Base-by-base conservation (phyloP, 2,113 vertebrate genomes). In the Apodemus speciosus region DNA sequence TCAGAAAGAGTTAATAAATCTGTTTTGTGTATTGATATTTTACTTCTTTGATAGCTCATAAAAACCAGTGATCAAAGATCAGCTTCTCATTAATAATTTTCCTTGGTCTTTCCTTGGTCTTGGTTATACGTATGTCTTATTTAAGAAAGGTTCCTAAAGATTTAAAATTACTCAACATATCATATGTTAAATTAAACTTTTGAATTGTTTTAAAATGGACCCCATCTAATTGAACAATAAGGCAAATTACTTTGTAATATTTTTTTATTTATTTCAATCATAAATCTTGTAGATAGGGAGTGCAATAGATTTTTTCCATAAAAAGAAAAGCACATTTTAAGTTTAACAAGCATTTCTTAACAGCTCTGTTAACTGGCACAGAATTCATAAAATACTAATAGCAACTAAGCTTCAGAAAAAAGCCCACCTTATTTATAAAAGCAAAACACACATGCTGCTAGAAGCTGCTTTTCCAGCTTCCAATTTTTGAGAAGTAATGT, bases 351-450 rank as follows among this genome's bases (percentile, higher is more conserved):
- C 21, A 64, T 77, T 92, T 68, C 25, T 69, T 83, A 73, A 76
- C 30, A 88, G 35, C 27, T 88, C 1, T 25, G 27, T n/a, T 73
- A 51, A 15, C 4, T 77, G 20, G 32, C 4, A 71, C 53, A 77
- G 8, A 38, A 69, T 2, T 84, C 21, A 69, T 58, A 76, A 66
- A 93, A 87, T 51, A 62, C 3, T 23, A 15, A 49, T 9, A 92
- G 46, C 32, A 86, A 81, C 23, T 40, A 56, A 89, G 18, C 83
- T 90, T 95, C 71, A 79, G 43, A 25, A 90, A 92, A 87, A 53
- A 2, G 51, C 15, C 5, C 4, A 14, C 64, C 4, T 85, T 64
- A 58, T 91, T 84, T 85, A 51, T 60, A 93, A 85, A 58, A 4
- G 43, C 30, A 68, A 68, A 85, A 73, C 16, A 79, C 60, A 46